Evolutionary conservation across 2,797 vertebrate species (phyloP).

Genomic region (Coccyzus lansbergi): DNA sequence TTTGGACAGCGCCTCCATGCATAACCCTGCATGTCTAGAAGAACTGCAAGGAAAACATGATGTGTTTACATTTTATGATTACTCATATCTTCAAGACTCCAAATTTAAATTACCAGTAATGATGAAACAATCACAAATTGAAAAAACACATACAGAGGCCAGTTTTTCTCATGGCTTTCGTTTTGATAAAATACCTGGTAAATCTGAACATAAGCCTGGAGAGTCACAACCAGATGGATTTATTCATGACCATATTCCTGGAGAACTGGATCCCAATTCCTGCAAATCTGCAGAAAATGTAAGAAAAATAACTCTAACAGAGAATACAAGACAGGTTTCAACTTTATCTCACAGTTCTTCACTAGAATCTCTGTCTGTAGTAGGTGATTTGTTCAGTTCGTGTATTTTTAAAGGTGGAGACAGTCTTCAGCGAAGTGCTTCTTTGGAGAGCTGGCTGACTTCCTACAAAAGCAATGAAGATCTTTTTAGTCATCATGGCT

Average conservation of each 20-base stretch:
- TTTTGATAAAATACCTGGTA: constrained; percentile 78
- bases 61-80: constrained; percentile 82
- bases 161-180: constrained; percentile 70
- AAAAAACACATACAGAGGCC: constrained; percentile 68
- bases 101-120: constrained; percentile 78
- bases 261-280: constrained; percentile 66
- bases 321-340: constrained; percentile 67
- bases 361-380: constrained; percentile 88
- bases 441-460: constrained; percentile 90
- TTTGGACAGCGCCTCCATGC: constrained; percentile 59
- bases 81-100: constrained; percentile 81
- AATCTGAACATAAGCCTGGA: constrained; percentile 70
- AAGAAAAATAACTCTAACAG: constrained; percentile 61
- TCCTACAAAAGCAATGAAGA: constrained; percentile 84
- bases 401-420: constrained; percentile 80
- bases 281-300: constrained; percentile 65
- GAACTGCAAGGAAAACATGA: constrained; percentile 77
- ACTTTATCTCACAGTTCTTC: constrained; percentile 87
- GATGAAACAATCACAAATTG: constrained; percentile 74
- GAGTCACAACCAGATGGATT: constrained; percentile 65
- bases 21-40: constrained; percentile 62
- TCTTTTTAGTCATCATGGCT: constrained; percentile 83
- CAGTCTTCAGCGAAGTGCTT: constrained; percentile 86
- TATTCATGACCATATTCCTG: constrained; percentile 57
- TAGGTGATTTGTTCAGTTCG: constrained; percentile 83